Evolutionary conservation across 2,797 vertebrate genomes (phyloP), one percentile per base, ranked within the genome.

Genomic region (Dallia pectoralis): DNA sequence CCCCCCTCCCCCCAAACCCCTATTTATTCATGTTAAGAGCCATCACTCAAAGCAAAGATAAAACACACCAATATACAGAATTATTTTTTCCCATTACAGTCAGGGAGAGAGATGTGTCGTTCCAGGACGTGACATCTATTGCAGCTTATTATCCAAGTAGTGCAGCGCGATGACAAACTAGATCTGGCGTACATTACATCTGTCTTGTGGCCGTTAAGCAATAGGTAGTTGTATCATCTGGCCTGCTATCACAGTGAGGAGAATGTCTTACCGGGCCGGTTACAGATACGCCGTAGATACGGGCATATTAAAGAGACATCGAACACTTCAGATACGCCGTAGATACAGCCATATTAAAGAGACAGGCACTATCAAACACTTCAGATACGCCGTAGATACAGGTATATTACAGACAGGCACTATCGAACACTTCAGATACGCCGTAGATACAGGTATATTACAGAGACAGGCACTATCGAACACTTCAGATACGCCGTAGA

Each of bases 101-200:
- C 71, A 49, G 0, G 71, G 15, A 66, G 69, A 75, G 79, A 86
- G 81, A 86, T 79, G 65, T 71, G 75, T 76, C 77, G 73, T 63
- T 73, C 77, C 80, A 77, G 68, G 77, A 82, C 74, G 81, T 83
- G 81, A 85, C 82, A 85, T 89, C 82, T 82, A 87, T 90, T 84
- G 78, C 79, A 77, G 84, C 84, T 88, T 85, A 82, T 90, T 89
- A 86, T 81, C 85, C 82, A 79, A 25, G 11, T 84, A 80, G 82
- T 82, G 80, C 59, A 73, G 77, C 73, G 71, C 69, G 81, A 71
- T 80, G 79, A 66, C 73, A 77, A 88, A 79, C 77, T n/a, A 51
- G 83, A 80, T 84, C 68, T 72, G 71, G 73, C 27, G 16, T 78
- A 74, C 77, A 82, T 85, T 85, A 70, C 80, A 82, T 82, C 62